A percentile compares a stretch with the other conserved stretches of the same genome.
phyloP scores from a whole-genome alignment of 2,888 invertebrate species.

The Athripsodes cinereus region DNA sequence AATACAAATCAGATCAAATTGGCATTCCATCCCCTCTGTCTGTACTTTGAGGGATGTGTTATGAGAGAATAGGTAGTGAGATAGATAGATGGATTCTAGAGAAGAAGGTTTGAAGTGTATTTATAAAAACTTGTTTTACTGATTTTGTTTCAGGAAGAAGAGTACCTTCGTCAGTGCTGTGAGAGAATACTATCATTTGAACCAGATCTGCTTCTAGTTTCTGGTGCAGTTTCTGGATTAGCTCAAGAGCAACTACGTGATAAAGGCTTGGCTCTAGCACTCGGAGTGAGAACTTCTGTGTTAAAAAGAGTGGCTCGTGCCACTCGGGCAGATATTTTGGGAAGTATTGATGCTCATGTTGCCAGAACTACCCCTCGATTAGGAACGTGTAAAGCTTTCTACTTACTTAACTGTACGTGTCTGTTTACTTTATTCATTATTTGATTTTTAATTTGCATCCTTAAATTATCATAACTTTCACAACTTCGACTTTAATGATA shows the following conservation, averaged over 20 bases:
- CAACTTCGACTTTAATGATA: too few relatives aligned
- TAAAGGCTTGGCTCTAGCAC: conserved; percentile 77
- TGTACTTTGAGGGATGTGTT: too few relatives aligned
- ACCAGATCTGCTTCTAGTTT: conserved; percentile 85
- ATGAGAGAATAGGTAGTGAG: too few relatives aligned
- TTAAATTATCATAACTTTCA: too few relatives aligned
- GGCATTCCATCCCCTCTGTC: too few relatives aligned
- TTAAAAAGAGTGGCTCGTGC: conserved; percentile 74
- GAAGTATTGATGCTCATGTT: conserved; percentile 82
- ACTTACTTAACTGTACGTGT: conserved; percentile 53
- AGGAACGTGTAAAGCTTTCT: conserved; percentile 80
- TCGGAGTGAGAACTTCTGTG: conserved; percentile 76
- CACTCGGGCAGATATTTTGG: conserved; percentile 77
- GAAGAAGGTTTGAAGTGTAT: too few relatives aligned
- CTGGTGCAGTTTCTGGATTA: conserved; percentile 76
- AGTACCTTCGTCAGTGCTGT: conserved; percentile 79
- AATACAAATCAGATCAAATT: too few relatives aligned
- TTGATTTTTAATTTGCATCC: too few relatives aligned
- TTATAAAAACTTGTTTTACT: too few relatives aligned
- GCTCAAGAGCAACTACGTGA: conserved; percentile 83
- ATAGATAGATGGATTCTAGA: too few relatives aligned
- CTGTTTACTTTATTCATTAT: too few relatives aligned
- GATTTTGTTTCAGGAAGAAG: conserved; percentile 64
- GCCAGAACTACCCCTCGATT: conserved; percentile 61
- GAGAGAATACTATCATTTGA: conserved; percentile 76